These are phyloP conservation scores for Plutella xylostella DNA, from an alignment of 2,888 invertebrate genomes.

Conservation along the genomic window DNA sequence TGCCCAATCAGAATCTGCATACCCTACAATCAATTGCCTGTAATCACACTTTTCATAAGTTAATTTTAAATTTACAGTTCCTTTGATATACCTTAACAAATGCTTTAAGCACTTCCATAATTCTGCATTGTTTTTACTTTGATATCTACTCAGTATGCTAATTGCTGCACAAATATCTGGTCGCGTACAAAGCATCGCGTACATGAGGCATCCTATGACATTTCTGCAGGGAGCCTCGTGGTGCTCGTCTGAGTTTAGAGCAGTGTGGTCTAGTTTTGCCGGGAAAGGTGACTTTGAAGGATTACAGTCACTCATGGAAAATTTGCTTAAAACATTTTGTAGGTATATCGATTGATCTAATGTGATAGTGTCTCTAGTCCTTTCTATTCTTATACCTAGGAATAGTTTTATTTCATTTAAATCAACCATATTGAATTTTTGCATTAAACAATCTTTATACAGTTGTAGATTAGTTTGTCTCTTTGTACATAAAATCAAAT, in stretches of 20 bases:
- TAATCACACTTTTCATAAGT: conserved; percentile 17
- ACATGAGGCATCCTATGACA: conserved; percentile 12
- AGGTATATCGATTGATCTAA: conserved; percentile 18
- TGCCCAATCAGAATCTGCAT: conserved; percentile 26
- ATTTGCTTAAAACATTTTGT: conserved; percentile 18
- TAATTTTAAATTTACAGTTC: conserved; percentile 23
- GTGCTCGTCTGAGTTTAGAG: not conserved
- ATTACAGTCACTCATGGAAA: conserved; percentile 20
- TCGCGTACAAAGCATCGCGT: conserved; percentile 10
- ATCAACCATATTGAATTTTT: conserved; percentile 18
- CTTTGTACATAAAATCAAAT: conserved; percentile 12
- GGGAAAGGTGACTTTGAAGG: conserved; percentile 14
- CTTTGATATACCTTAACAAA: conserved; percentile 24
- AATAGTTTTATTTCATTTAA: conserved; percentile 15
- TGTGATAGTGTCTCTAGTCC: conserved; percentile 14
- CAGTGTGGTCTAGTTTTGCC: conserved; percentile 15
- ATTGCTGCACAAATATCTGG: conserved; percentile 21
- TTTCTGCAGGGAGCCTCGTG: not conserved
- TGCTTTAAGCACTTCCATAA: not conserved
- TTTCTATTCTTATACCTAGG: conserved; percentile 19
- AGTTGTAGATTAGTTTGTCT: conserved; percentile 12
- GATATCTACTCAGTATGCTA: conserved; percentile 23
- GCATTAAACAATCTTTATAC: conserved; percentile 16
- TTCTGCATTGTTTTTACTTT: conserved; percentile 13
- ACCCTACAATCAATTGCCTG: conserved; percentile 20